These are phyloP conservation scores for Thecocarcelia acutangulata DNA, from an alignment of 2,888 invertebrate species.

Conservation along the genomic window DNA sequence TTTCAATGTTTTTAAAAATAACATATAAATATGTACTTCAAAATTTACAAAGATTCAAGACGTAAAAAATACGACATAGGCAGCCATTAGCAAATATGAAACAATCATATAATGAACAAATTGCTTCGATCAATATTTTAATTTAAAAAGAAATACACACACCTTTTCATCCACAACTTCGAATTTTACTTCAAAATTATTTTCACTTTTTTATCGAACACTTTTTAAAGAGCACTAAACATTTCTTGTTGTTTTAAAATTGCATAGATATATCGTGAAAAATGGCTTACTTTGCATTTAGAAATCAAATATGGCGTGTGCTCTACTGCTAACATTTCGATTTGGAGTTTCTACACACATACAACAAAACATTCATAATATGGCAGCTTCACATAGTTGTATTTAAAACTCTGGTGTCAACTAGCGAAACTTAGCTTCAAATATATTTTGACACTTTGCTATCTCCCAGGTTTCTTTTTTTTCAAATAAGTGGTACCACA, in stretches of 20 bases:
- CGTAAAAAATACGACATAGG: slow-evolving; percentile 24
- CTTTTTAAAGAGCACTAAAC: slow-evolving; percentile 43
- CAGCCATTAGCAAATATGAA: slow-evolving; percentile 53
- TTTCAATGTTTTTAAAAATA: background rate
- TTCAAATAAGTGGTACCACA: slow-evolving; percentile 74
- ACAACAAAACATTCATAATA: slow-evolving; percentile 27
- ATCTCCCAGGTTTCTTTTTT: slow-evolving; percentile 65
- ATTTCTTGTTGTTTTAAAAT: slow-evolving; percentile 52
- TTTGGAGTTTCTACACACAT: slow-evolving; percentile 56
- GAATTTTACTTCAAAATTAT: slow-evolving; percentile 12
- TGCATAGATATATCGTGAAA: slow-evolving; percentile 58
- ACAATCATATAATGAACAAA: slow-evolving; percentile 41
- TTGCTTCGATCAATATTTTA: slow-evolving; percentile 46
- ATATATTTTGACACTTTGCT: slow-evolving; percentile 72
- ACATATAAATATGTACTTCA: background rate
- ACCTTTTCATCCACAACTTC: slow-evolving; percentile 47
- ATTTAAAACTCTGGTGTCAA: slow-evolving; percentile 41
- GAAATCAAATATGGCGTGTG: slow-evolving; percentile 80
- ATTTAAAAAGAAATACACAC: slow-evolving; percentile 27
- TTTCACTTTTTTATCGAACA: slow-evolving; percentile 36
- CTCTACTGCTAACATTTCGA: slow-evolving; percentile 63
- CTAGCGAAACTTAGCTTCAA: slow-evolving; percentile 57
- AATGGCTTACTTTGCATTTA: slow-evolving; percentile 63
- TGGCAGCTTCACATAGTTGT: slow-evolving; percentile 55
- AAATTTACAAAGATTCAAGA: slow-evolving; percentile 19